Percentiles rank a stretch among this genome's conserved stretches.
These are phyloP conservation scores for Caenorhabditis sulstoni DNA, from an alignment of 2,888 invertebrate species.

Conservation along the genomic window DNA sequence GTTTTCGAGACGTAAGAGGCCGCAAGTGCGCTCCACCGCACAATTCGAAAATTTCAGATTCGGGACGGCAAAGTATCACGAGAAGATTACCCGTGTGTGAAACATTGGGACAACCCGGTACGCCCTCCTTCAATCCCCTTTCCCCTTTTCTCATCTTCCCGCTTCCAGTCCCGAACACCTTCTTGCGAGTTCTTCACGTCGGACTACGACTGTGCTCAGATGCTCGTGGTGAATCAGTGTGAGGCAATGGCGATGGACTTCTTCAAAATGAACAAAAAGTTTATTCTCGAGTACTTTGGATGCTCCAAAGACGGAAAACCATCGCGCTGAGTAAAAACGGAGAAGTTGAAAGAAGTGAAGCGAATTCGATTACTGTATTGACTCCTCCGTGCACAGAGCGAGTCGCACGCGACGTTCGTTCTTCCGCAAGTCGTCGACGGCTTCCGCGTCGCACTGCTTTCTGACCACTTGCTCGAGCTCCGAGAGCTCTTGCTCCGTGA, in stretches of 20 bases:
- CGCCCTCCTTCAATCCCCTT: not conserved
- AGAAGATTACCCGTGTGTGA: constrained; percentile 34
- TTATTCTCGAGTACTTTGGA: constrained; percentile 25
- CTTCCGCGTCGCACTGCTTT: constrained; percentile 22
- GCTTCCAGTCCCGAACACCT: constrained; percentile 27
- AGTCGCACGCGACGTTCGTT: constrained; percentile 17
- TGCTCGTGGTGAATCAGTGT: constrained; percentile 38
- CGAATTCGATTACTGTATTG: not conserved
- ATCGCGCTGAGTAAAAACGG: too few species aligned
- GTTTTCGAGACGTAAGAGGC: constrained; percentile 6
- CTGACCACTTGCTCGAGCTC: constrained; percentile 24
- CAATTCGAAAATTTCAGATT: constrained; percentile 15
- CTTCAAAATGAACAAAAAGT: constrained; percentile 15
- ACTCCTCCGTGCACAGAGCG: constrained; percentile 6
- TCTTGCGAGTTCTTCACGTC: constrained; percentile 30
- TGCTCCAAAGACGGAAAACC: too few species aligned
- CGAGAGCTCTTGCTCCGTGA: constrained; percentile 15
- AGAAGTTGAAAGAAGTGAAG: not conserved
- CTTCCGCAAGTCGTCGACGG: constrained; percentile 4
- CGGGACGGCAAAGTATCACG: not conserved
- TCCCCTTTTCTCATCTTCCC: not conserved
- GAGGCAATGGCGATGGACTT: constrained; percentile 2
- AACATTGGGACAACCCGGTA: constrained; percentile 32
- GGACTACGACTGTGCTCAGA: constrained; percentile 30
- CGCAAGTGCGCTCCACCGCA: not conserved